Evolutionary conservation across 1,140 invertebrate genomes (phyloP).

Genomic region (Caenorhabditis brenneri): DNA sequence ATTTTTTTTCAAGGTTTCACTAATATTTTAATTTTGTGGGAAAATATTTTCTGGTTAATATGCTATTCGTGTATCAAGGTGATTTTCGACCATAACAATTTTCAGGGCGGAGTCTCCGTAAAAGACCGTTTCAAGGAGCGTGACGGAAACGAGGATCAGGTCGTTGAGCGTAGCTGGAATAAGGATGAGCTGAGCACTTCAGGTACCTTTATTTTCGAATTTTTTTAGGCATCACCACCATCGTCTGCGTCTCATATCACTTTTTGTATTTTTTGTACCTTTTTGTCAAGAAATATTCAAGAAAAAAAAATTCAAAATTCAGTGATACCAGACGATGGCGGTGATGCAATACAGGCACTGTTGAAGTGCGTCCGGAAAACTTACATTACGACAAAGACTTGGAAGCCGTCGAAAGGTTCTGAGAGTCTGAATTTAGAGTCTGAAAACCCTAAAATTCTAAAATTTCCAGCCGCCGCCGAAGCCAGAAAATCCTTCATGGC

Average conservation of each 20-base stretch:
- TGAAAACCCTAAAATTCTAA: too few species aligned
- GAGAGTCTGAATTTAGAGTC: too few species aligned
- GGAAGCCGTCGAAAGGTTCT: not conserved
- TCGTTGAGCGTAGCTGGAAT: constrained; percentile 55
- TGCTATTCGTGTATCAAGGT: too few species aligned
- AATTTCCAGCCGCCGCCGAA: constrained; percentile 62
- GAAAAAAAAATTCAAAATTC: not conserved
- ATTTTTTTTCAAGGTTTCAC: not conserved
- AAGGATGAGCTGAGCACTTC: constrained; percentile 54
- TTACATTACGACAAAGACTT: constrained; percentile 27
- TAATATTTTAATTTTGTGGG: too few species aligned
- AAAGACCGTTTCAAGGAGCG: constrained; percentile 59
- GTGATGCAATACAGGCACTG: constrained; percentile 38
- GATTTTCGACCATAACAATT: not conserved
- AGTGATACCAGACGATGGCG: constrained; percentile 44
- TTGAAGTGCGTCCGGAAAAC: constrained; percentile 41
- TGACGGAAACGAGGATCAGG: constrained; percentile 8
- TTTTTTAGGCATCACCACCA: not conserved
- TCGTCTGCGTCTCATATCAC: constrained; percentile 27
- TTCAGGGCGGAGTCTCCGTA: constrained; percentile 52
- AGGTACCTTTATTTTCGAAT: constrained; percentile 32
- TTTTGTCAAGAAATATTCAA: not conserved
- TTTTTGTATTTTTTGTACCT: not conserved
- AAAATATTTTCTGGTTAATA: too few species aligned
- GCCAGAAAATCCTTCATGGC: constrained; percentile 66